A percentile compares a stretch with the other conserved stretches of the same genome.
Conservation (phyloP, 2,113 vertebrate species). For the Cololabis saira region DNA sequence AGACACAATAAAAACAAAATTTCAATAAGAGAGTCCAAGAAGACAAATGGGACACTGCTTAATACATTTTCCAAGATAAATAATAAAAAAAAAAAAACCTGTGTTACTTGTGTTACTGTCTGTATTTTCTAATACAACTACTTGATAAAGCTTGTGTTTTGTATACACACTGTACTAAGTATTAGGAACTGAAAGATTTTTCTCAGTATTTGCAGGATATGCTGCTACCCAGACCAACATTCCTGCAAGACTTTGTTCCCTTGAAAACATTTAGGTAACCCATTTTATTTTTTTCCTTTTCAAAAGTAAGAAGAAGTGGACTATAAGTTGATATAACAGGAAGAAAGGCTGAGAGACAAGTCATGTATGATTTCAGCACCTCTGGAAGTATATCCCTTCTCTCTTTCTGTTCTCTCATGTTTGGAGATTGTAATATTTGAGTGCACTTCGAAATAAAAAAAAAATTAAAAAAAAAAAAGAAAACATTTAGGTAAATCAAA, state of each 20-base stretch:
- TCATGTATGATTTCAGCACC: too few relatives aligned
- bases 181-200: background rate
- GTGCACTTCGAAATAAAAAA: too few relatives aligned
- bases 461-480: too few relatives aligned
- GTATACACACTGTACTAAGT: slow-evolving; percentile 2
- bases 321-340: too few relatives aligned
- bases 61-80: slow-evolving; percentile 42
- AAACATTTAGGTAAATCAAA: background rate
- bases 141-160: slow-evolving; percentile 21
- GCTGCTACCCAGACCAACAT: background rate
- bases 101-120: slow-evolving; percentile 29
- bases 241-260: background rate
- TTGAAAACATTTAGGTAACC: background rate
- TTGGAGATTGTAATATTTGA: too few relatives aligned
- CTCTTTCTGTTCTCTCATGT: too few relatives aligned
- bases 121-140: slow-evolving; percentile 21
- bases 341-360: too few relatives aligned
- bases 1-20: slow-evolving; percentile 46
- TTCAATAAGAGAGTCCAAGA: slow-evolving; percentile 31
- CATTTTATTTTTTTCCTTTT: too few relatives aligned
- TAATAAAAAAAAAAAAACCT: slow-evolving; percentile 10
- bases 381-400: too few relatives aligned
- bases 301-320: too few relatives aligned
- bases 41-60: slow-evolving; percentile 27
- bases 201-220: background rate